phyloP scores from a whole-genome alignment of 2,113 vertebrate species.

The Campylorhamphus procurvoides region DNA sequence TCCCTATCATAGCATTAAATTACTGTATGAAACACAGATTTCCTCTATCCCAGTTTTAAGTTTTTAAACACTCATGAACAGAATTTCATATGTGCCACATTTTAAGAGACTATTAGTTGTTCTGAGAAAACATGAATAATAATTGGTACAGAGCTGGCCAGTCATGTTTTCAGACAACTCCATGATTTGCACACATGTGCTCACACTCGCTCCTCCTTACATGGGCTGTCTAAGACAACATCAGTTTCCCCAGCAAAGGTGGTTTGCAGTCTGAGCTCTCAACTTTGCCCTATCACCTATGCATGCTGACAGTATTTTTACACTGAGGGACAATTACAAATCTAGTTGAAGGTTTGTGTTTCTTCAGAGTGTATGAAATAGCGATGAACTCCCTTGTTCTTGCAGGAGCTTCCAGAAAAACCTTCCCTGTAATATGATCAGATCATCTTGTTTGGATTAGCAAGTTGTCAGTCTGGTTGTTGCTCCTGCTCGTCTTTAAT shows the following conservation, averaged over 20 bases:
- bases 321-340: background rate
- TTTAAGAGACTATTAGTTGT: background rate
- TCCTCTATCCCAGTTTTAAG: background rate
- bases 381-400: background rate
- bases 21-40: background rate
- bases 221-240: rapidly evolving
- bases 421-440: background rate
- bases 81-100: background rate
- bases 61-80: background rate
- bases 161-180: background rate
- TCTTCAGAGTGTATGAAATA: background rate
- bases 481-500: background rate
- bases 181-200: rapidly evolving
- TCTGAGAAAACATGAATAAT: background rate
- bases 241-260: background rate
- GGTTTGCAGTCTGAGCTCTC: background rate
- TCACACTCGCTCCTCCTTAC: background rate
- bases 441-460: background rate
- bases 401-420: background rate
- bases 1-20: background rate
- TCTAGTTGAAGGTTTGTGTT: background rate
- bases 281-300: background rate
- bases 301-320: background rate
- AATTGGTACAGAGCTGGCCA: background rate
- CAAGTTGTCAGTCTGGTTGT: background rate